These are phyloP conservation scores for Halcyon chelicuti DNA, from an alignment of 2,797 vertebrate genomes.

Conservation along the genomic window DNA sequence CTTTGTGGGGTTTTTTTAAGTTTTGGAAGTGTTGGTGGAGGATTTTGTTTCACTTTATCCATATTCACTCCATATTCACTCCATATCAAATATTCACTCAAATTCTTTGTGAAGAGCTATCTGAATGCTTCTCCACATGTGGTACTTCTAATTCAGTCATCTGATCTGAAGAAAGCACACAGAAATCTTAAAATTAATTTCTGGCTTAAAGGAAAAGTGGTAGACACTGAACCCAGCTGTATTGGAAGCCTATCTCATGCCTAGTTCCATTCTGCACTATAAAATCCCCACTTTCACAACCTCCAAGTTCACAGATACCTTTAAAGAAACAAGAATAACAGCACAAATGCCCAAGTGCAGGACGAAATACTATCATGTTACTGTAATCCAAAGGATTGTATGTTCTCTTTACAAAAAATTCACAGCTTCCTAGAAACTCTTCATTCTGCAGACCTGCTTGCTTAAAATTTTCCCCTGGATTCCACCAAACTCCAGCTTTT, in stretches of 20 bases:
- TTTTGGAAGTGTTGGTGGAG: background rate
- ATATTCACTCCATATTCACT: no score
- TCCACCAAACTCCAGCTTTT: slow-evolving; percentile 85
- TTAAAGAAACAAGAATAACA: background rate
- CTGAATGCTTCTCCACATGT: background rate
- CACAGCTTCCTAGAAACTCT: slow-evolving; percentile 80
- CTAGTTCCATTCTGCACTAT: background rate
- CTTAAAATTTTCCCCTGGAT: slow-evolving; percentile 79
- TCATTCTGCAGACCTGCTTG: slow-evolving; percentile 73
- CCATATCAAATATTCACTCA: no score
- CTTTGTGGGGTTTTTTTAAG: background rate
- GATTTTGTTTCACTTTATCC: background rate
- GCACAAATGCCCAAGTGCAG: background rate
- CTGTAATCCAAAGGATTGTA: slow-evolving; percentile 73
- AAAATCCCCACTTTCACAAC: background rate
- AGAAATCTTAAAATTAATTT: background rate
- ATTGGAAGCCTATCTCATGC: background rate
- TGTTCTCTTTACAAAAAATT: slow-evolving; percentile 76
- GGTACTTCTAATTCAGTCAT: background rate
- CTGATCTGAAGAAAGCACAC: background rate
- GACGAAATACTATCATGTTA: slow-evolving; percentile 71
- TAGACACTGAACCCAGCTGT: background rate
- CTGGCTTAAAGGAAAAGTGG: background rate
- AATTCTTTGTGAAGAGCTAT: rapidly evolving
- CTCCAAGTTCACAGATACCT: background rate